Conservation (phyloP, 2,113 vertebrate species). For the Sinocyclocheilus anophthalmus region DNA sequence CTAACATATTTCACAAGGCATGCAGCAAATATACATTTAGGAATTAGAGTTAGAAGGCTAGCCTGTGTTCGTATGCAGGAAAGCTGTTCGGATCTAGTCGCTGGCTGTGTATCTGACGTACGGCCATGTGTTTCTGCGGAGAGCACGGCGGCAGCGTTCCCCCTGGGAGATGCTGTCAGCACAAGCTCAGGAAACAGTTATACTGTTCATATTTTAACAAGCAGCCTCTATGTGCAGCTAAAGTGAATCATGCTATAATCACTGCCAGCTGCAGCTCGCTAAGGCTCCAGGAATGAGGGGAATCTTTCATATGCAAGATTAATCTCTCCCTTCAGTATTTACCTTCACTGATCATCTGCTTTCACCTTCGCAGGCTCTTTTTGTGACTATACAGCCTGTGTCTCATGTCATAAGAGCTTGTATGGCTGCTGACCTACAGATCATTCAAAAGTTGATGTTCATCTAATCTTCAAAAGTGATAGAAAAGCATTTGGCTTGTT, state of each 20-base stretch:
- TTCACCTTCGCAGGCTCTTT: slow-evolving; percentile 40
- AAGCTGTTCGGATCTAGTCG: slow-evolving; percentile 70
- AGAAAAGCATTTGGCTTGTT: background rate
- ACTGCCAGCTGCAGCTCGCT: slow-evolving; percentile 83
- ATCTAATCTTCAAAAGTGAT: background rate
- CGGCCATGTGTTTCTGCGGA: slow-evolving; percentile 83
- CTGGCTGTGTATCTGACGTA: slow-evolving; percentile 73
- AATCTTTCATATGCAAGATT: slow-evolving; percentile 78
- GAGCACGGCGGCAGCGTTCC: slow-evolving; percentile 66
- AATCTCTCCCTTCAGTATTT: slow-evolving; percentile 72
- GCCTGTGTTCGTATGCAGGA: background rate
- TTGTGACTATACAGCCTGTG: background rate
- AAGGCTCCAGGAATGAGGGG: slow-evolving; percentile 77
- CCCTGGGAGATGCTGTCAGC: slow-evolving; percentile 86
- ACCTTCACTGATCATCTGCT: slow-evolving; percentile 63
- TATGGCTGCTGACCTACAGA: background rate
- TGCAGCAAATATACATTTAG: background rate
- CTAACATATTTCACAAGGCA: slow-evolving; percentile 3
- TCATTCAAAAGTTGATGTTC: background rate
- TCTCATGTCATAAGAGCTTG: background rate
- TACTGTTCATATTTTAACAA: slow-evolving; percentile 84
- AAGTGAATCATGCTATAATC: slow-evolving; percentile 88
- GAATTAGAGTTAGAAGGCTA: slow-evolving; percentile 14
- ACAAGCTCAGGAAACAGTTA: slow-evolving; percentile 91
- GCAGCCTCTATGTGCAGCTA: slow-evolving; percentile 84